Conservation (phyloP, 2,113 vertebrate genomes). For the Rhynchomys soricoides region DNA sequence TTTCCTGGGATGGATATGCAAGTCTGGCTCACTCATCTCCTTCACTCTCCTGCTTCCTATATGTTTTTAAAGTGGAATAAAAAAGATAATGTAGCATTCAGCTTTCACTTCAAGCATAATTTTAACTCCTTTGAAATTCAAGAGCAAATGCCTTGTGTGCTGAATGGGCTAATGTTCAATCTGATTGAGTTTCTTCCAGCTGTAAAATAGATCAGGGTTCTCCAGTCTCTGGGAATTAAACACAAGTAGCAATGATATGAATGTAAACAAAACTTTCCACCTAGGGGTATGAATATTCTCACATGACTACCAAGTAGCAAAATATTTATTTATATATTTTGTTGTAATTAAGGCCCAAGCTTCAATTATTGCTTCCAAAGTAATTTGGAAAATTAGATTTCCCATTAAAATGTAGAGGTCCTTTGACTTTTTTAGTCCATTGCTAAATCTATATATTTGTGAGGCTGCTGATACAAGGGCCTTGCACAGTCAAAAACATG, state of each 20-base stretch:
- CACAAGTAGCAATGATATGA: conserved; percentile 4
- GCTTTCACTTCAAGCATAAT: conserved; percentile 22
- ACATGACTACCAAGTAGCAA: not conserved
- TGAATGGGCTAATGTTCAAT: conserved; percentile 45
- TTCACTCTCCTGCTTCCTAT: not conserved
- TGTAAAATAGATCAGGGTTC: conserved; percentile 43
- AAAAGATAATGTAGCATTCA: not conserved
- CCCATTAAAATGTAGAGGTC: not conserved
- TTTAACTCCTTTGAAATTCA: conserved; percentile 45
- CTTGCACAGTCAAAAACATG: not conserved
- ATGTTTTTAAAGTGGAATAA: conserved; percentile 52
- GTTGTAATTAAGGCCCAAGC: conserved; percentile 20
- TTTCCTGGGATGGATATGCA: not conserved
- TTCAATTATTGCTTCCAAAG: not conserved
- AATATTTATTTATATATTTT: conserved; percentile 42
- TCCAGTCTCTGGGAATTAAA: conserved; percentile 40
- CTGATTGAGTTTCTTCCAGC: conserved; percentile 39
- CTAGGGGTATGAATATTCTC: not conserved
- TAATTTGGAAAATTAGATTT: conserved; percentile 47
- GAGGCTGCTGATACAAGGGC: not conserved
- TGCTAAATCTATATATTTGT: not conserved
- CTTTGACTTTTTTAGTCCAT: not conserved
- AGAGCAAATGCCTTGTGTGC: not conserved
- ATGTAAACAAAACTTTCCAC: conserved; percentile 42
- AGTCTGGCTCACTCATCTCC: not conserved